Percentiles rank a stretch among this genome's conserved stretches.
Evolutionary conservation across 37 sponge, comb jelly and placozoan species (phyloP).

Genomic region (Axinella damicornis): DNA sequence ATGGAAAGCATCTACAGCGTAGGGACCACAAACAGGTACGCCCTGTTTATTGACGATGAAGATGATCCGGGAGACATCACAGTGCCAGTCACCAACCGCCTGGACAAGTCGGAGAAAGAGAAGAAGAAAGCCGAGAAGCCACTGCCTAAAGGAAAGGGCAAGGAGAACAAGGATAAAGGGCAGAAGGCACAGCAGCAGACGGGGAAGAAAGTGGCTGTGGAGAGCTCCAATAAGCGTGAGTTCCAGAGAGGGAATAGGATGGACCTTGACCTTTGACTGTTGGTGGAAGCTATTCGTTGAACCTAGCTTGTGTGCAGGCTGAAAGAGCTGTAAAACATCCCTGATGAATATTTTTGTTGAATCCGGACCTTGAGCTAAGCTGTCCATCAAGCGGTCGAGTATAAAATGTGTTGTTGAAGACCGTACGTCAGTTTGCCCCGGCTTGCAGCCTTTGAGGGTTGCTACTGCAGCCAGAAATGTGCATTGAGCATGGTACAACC

Average conservation of each 20-base stretch:
- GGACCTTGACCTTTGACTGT: too few relatives aligned
- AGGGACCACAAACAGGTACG: slow-evolving; percentile 76
- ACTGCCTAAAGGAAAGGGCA: slow-evolving; percentile 1
- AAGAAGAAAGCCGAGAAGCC: slow-evolving; percentile 7
- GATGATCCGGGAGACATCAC: slow-evolving; percentile 85
- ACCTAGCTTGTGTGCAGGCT: too few relatives aligned
- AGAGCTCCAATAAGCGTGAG: background rate
- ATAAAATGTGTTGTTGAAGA: too few relatives aligned
- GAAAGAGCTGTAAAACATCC: too few relatives aligned
- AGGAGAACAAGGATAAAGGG: slow-evolving; percentile 53
- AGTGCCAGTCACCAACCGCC: slow-evolving; percentile 2
- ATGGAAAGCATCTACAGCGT: slow-evolving; percentile 82
- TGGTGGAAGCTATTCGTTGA: too few relatives aligned
- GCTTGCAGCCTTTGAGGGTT: too few relatives aligned
- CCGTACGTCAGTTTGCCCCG: too few relatives aligned
- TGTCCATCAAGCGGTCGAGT: too few relatives aligned
- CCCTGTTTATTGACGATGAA: slow-evolving; percentile 75
- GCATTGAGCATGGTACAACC: too few relatives aligned
- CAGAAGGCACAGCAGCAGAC: slow-evolving; percentile 14
- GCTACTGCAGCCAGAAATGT: too few relatives aligned
- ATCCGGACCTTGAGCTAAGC: too few relatives aligned
- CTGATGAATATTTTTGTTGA: too few relatives aligned
- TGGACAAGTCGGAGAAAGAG: background rate
- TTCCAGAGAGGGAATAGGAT: background rate
- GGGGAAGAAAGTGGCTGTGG: background rate